Conservation (phyloP, 2,113 vertebrate species). For the Etia nguti region DNA sequence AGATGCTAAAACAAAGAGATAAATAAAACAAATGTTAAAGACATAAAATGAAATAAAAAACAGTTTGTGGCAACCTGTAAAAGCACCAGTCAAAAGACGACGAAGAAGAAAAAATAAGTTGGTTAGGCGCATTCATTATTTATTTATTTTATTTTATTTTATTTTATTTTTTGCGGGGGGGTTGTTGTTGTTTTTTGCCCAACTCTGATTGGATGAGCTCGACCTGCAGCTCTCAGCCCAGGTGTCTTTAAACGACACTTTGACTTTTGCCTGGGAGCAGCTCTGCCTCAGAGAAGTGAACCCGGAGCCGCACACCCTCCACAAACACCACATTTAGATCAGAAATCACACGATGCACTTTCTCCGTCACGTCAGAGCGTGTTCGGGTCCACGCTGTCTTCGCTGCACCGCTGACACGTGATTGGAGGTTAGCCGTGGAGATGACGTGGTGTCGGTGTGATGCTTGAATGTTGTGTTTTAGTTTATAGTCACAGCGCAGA, state of each 20-base stretch:
- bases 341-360: conserved; percentile 24
- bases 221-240: neutral
- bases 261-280: neutral
- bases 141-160: too few relatives aligned
- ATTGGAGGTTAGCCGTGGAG: neutral
- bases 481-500: neutral
- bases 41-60: too few relatives aligned
- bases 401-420: neutral
- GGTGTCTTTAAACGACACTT: neutral
- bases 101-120: too few relatives aligned
- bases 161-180: too few relatives aligned
- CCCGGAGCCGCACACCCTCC: neutral
- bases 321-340: neutral
- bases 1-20: too few relatives aligned
- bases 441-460: neutral
- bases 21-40: too few relatives aligned
- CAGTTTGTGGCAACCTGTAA: too few relatives aligned
- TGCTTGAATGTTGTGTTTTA: neutral
- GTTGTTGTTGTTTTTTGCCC: too few relatives aligned
- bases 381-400: neutral
- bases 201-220: neutral
- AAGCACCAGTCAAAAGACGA: too few relatives aligned
- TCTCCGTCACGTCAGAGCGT: neutral
- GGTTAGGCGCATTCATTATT: too few relatives aligned
- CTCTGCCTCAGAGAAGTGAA: neutral